Percentiles rank a stretch among this genome's conserved stretches.
Conservation (phyloP, 2,888 invertebrate species). For the Tenthredo distinguenda region DNA sequence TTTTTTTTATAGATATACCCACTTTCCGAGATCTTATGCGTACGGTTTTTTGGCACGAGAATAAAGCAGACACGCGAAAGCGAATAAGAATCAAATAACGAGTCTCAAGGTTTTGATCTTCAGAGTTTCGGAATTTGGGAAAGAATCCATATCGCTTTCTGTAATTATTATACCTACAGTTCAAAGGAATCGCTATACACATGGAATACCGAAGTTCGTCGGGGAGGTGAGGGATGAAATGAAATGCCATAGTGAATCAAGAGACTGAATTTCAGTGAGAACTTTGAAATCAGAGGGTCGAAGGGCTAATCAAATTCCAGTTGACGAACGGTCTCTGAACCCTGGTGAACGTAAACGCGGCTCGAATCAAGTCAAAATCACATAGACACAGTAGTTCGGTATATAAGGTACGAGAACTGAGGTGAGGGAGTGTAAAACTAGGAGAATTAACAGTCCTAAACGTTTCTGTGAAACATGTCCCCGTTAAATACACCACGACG, state of each 20-base stretch:
- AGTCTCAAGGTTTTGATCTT: neutral
- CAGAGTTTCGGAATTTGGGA: neutral
- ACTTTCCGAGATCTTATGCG: neutral
- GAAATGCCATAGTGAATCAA: constrained; percentile 25
- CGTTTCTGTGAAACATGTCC: neutral
- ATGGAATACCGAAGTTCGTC: neutral
- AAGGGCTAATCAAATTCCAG: constrained; percentile 45
- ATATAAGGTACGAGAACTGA: neutral
- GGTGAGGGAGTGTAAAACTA: neutral
- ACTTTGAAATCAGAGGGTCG: constrained; percentile 42
- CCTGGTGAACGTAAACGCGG: neutral
- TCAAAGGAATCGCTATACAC: constrained; percentile 26
- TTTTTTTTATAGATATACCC: neutral
- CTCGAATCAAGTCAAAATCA: constrained; percentile 25
- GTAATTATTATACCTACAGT: neutral
- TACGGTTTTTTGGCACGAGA: neutral
- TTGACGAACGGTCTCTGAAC: constrained; percentile 33
- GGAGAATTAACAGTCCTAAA: neutral
- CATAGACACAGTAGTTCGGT: neutral
- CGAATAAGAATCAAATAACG: neutral
- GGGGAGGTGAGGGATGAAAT: neutral
- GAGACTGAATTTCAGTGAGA: constrained; percentile 17
- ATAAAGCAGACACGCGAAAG: neutral
- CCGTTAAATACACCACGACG: neutral
- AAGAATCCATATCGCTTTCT: neutral